Evolutionary conservation across 2,888 invertebrate genomes (phyloP).

Genomic region (Euplagia quadripunctaria): DNA sequence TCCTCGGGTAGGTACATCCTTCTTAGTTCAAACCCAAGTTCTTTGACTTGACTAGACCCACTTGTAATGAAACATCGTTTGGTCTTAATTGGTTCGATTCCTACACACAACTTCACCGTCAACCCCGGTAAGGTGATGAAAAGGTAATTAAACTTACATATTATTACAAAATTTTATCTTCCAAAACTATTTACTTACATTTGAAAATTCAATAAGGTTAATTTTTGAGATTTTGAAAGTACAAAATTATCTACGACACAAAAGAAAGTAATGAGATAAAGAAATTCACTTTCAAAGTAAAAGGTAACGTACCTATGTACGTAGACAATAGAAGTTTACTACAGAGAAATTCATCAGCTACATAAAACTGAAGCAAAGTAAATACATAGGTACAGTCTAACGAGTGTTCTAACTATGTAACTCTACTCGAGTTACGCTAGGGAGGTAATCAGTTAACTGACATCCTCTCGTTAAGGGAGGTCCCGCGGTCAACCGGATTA

Average conservation of each 20-base stretch:
- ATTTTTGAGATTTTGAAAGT: too few relatives aligned
- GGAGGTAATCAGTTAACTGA: slow-evolving; percentile 61
- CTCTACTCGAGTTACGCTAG: slow-evolving; percentile 38
- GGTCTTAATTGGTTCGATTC: too few relatives aligned
- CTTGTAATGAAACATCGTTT: too few relatives aligned
- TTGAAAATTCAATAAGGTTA: too few relatives aligned
- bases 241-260: neutral
- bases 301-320: neutral
- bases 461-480: slow-evolving; percentile 52
- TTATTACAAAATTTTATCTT: too few relatives aligned
- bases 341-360: slow-evolving; percentile 17
- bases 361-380: slow-evolving; percentile 16
- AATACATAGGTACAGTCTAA: slow-evolving; percentile 28
- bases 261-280: neutral
- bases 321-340: neutral
- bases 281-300: neutral
- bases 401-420: slow-evolving; percentile 45
- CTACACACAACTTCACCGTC: too few relatives aligned
- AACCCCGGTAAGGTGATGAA: too few relatives aligned
- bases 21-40: too few relatives aligned
- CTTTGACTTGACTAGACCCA: too few relatives aligned
- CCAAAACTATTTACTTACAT: too few relatives aligned
- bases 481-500: slow-evolving; percentile 58
- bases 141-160: too few relatives aligned
- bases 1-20: too few relatives aligned